Base-by-base conservation (phyloP, 2,113 vertebrate species). In the Epinephelus fuscoguttatus region DNA sequence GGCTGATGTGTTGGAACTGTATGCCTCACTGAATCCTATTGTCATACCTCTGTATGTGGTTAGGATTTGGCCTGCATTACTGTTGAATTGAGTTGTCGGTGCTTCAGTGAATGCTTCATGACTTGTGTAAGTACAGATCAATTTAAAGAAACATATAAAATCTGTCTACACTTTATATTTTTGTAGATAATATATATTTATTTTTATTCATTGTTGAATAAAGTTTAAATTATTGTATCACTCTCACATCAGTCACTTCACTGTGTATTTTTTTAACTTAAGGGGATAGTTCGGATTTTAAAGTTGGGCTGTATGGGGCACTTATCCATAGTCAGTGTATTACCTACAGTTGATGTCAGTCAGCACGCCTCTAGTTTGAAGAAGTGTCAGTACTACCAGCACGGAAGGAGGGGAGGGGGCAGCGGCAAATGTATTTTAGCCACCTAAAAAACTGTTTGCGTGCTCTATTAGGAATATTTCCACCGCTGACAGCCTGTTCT, bases 131-230 rank as follows among this genome's bases (percentile, higher is more conserved):
- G 59, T 60, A 75, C 68, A 70, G 59, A 82, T 85, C 71, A 73
- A 70, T 80, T 57, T 55, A 89, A 83, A 86, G 72, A 77, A 90
- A 86, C 81, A 57, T 84, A 84, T 78, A 52, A 85, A 92, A 83
- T 92, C 85, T 86, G 93, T 95, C 91, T 88, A 91, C 91, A 88
- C 90, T 90, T 93, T 95, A 89, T 95, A 96, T 95, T 95, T 95
- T 95, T 95, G 90, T 89, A 94, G 84, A 93, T 95, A 91, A 91
- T 90, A 89, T 93, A 93, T 93, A 93, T 95, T 95, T 93, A 93
- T 95, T 94, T 96, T 93, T 95, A 94, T 94, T 94, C 75, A 93
- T 94, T 94, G 93, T 92, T 93, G 91, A 95, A 95, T 94, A 95
- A 95, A 95, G 80, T 90, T 90, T 70, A 60, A 89, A 92, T 91